Evolutionary conservation across 2,113 vertebrate genomes (phyloP).

Genomic region (Scomber scombrus): DNA sequence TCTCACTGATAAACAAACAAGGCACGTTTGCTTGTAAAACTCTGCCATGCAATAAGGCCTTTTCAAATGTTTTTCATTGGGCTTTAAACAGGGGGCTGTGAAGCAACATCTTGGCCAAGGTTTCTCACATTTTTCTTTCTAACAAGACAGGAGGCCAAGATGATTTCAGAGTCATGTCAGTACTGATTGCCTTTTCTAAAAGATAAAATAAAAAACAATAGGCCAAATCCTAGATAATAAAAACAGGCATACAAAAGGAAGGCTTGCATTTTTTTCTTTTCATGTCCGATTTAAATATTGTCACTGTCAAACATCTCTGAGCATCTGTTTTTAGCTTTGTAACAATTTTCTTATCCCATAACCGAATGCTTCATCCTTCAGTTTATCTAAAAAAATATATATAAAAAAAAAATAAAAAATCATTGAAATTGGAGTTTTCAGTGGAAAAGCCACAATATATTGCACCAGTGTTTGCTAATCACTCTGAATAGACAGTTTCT

Average conservation of each 20-base stretch:
- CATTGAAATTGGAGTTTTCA: not conserved
- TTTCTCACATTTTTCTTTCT: not conserved
- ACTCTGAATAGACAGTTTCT: constrained; percentile 1
- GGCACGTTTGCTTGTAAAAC: constrained; percentile 60
- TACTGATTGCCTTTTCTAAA: not conserved
- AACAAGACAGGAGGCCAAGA: not conserved
- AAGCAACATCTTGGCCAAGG: not conserved
- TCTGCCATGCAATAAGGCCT: constrained; percentile 39
- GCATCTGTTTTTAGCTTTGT: not conserved
- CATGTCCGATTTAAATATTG: not conserved
- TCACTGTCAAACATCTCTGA: not conserved
- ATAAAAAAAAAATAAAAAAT: too few relatives aligned
- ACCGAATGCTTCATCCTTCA: not conserved
- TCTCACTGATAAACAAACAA: constrained; percentile 47
- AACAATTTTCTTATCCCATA: not conserved
- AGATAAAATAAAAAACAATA: not conserved
- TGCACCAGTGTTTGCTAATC: constrained; percentile 10
- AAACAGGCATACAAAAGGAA: constrained; percentile 25
- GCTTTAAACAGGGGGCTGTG: constrained; percentile 1
- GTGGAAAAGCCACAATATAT: constrained; percentile 1
- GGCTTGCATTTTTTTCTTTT: constrained; percentile 11
- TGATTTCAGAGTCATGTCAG: constrained; percentile 8
- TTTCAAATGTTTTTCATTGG: constrained; percentile 34
- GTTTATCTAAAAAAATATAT: not conserved
- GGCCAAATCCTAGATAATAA: constrained; percentile 23